phyloP scores from a whole-genome alignment of 2,797 vertebrate genomes.

The Huso huso region DNA sequence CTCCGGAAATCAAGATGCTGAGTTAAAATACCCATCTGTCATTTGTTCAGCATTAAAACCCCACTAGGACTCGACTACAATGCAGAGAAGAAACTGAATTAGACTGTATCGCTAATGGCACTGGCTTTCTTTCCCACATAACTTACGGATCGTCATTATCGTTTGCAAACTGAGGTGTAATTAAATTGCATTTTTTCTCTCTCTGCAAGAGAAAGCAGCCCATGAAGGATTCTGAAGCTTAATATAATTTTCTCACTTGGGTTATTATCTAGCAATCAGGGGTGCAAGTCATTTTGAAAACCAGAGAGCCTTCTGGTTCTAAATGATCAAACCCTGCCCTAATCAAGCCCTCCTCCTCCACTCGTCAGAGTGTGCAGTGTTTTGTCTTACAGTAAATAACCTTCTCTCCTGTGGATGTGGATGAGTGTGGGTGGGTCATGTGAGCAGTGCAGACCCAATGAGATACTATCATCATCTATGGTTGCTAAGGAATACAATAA shows the following conservation, averaged over 20 bases:
- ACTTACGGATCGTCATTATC: background rate
- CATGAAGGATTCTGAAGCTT: background rate
- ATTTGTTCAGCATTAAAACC: too few relatives aligned
- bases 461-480: too few relatives aligned
- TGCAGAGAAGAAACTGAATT: background rate
- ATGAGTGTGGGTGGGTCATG: too few relatives aligned
- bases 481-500: too few relatives aligned
- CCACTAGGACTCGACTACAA: too few relatives aligned
- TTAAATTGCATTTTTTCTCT: conserved; percentile 5
- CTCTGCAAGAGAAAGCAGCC: background rate
- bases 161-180: conserved; percentile 6
- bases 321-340: too few relatives aligned
- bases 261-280: background rate
- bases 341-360: too few relatives aligned
- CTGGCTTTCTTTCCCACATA: background rate
- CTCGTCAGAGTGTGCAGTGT: too few relatives aligned
- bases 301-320: background rate
- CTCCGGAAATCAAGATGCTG: too few relatives aligned
- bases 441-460: background rate
- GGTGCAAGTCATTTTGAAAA: background rate
- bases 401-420: too few relatives aligned
- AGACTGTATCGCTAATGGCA: background rate
- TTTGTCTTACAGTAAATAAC: too few relatives aligned
- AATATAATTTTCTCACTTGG: background rate
- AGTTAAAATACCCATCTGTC: too few relatives aligned